phyloP scores from a whole-genome alignment of 2,888 invertebrate genomes.

The Limnephilus lunatus region DNA sequence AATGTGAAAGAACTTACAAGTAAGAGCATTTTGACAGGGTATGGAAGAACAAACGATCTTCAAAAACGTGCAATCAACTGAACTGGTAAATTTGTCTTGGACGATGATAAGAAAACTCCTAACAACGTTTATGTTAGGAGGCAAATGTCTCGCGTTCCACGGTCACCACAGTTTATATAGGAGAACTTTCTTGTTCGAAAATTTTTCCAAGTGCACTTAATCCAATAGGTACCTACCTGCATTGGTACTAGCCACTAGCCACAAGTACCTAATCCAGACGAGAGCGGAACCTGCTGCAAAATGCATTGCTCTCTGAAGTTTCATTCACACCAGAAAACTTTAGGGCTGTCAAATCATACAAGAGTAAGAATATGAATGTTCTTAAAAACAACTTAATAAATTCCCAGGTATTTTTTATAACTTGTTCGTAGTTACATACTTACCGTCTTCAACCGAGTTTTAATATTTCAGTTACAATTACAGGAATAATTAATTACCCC shows the following conservation, averaged over 20 bases:
- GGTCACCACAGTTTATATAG: conserved; percentile 62
- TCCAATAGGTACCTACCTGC: background rate
- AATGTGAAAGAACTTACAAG: conserved; percentile 44
- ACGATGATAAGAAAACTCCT: conserved; percentile 31
- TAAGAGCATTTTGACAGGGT: conserved; percentile 52
- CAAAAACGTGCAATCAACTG: conserved; percentile 26
- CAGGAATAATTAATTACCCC: too few species aligned
- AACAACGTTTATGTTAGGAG: conserved; percentile 40
- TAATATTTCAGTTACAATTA: too few species aligned
- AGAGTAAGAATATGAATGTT: too few species aligned
- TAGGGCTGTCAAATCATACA: background rate
- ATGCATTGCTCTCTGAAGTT: background rate
- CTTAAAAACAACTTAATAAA: too few species aligned
- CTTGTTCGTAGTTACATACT: too few species aligned
- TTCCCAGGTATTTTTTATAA: too few species aligned
- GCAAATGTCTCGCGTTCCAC: conserved; percentile 64
- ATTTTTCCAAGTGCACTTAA: conserved; percentile 18
- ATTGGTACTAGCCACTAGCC: background rate
- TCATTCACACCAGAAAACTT: background rate
- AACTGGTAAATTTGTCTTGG: background rate
- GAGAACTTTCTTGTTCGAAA: conserved; percentile 60
- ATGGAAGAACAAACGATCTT: background rate
- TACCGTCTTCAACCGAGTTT: too few species aligned
- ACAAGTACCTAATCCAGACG: background rate
- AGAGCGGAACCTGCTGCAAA: background rate